Evolutionary conservation across 2,797 vertebrate genomes (phyloP), one percentile per base, ranked within the genome.

Genomic region (Balearica regulorum): DNA sequence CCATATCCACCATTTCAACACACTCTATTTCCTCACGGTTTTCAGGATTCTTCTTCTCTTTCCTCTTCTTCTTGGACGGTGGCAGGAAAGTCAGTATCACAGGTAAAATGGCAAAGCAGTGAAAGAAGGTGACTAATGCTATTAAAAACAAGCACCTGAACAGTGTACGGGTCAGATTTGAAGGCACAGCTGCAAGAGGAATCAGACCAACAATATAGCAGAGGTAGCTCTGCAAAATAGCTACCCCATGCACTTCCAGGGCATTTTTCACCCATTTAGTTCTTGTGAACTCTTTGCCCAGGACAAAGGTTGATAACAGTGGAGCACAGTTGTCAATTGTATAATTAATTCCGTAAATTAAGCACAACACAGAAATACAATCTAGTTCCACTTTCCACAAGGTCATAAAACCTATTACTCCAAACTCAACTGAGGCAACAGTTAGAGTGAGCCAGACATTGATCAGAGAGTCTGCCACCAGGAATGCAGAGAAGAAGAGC

Each of bases 121-220:
- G 99, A 98, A 99, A 99, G 96, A 99, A 99, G 79, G 99, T 99
- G 98, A 99, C 99, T 96, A 99, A 99, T 93, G 99, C 99, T 87
- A 99, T 99, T 97, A 99, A 99, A 97, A 99, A 98, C 98, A 99
- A 99, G 99, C 99, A 99, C 98, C 99, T 99, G 97, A 99, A 99
- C 96, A 99, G 98, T 95, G 99, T 99, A 98, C 97, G 98, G 75
- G 99, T 99, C 97, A 99, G 98, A 98, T 99, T 99, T 96, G 99
- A 99, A 97, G 99, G 99, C 96, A 99, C 98, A 49, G 98, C 98
- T 96, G 99, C 99, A 17, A 99, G 98, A 87, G 99, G 99, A 98
- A 99, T 98, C 97, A 99, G 98, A 97, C 99, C 99, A 90, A 99
- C 99, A 90, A 98, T 95, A 92, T 99, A 99, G 98, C 99, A 99